Percentiles rank a stretch among this genome's conserved stretches.
Evolutionary conservation across 2,888 invertebrate species (phyloP).

Genomic region (Yponomeuta plumbellus): DNA sequence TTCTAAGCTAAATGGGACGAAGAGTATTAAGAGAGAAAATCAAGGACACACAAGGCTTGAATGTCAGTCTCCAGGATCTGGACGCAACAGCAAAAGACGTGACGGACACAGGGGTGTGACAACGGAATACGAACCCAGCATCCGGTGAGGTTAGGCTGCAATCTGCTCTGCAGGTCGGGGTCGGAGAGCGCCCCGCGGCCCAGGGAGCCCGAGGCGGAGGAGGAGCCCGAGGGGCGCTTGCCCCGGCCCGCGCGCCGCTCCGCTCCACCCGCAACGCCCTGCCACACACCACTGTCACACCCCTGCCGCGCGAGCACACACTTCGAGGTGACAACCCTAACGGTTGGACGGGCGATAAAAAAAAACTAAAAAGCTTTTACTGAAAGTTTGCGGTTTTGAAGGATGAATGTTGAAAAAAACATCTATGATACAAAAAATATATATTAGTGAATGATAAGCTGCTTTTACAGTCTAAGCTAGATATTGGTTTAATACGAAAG

Average conservation of each 20-base stretch:
- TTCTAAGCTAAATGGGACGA: too few species aligned
- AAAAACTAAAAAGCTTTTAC: too few species aligned
- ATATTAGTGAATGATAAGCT: too few species aligned
- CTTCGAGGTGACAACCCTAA: constrained; percentile 20
- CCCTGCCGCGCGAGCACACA: constrained; percentile 32
- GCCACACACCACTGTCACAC: constrained; percentile 38
- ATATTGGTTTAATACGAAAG: too few species aligned
- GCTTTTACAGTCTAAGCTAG: too few species aligned
- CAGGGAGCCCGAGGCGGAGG: constrained; percentile 43
- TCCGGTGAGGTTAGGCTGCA: constrained; percentile 55
- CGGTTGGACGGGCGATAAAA: background rate
- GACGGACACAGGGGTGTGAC: constrained; percentile 21
- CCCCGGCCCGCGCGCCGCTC: constrained; percentile 51
- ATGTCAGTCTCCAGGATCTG: background rate
- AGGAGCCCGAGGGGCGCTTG: constrained; percentile 36
- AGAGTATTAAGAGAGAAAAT: background rate
- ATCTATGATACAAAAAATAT: background rate
- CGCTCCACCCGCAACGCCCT: constrained; percentile 40
- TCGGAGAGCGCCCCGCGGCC: constrained; percentile 64
- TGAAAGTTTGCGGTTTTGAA: background rate
- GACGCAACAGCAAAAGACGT: background rate
- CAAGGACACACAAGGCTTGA: background rate
- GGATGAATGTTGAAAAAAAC: background rate
- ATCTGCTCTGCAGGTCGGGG: constrained; percentile 59
- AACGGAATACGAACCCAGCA: constrained; percentile 60